A percentile compares a stretch with the other conserved stretches of the same genome.
These are phyloP conservation scores for Abrostola triplasia DNA, from an alignment of 2,888 invertebrate species.

Conservation along the genomic window DNA sequence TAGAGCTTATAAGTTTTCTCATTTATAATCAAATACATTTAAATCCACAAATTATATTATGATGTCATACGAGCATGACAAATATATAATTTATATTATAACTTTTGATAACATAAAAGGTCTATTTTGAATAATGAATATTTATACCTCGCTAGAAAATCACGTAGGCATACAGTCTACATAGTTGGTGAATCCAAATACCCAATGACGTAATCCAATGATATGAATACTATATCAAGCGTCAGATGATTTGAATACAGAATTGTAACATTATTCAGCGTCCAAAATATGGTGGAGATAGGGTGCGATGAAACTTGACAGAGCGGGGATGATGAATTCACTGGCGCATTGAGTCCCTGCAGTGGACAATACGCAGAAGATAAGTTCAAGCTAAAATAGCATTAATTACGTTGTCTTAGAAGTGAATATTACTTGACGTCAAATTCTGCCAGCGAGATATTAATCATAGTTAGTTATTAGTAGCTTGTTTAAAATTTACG, in stretches of 20 bases:
- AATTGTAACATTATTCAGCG: constrained; percentile 44
- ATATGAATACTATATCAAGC: constrained; percentile 25
- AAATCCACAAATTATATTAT: not conserved
- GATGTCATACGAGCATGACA: not conserved
- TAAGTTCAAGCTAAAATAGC: not conserved
- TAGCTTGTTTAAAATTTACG: no score
- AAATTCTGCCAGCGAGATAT: no score
- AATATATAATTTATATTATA: not conserved
- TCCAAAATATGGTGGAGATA: constrained; percentile 38
- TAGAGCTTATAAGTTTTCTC: no score
- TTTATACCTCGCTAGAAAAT: not conserved
- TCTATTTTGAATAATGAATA: not conserved
- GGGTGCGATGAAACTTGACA: constrained; percentile 31
- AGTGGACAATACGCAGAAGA: constrained; percentile 13
- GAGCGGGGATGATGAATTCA: constrained; percentile 34
- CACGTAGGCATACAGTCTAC: not conserved
- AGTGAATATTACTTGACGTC: no score
- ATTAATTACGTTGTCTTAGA: not conserved
- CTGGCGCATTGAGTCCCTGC: constrained; percentile 24
- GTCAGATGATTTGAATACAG: constrained; percentile 42
- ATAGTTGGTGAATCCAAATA: not conserved
- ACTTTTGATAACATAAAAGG: not conserved
- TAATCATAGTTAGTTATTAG: no score
- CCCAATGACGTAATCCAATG: constrained; percentile 20
- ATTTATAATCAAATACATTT: not conserved